Conservation (phyloP, 2,797 vertebrate genomes). For the Pelobates cultripes region DNA sequence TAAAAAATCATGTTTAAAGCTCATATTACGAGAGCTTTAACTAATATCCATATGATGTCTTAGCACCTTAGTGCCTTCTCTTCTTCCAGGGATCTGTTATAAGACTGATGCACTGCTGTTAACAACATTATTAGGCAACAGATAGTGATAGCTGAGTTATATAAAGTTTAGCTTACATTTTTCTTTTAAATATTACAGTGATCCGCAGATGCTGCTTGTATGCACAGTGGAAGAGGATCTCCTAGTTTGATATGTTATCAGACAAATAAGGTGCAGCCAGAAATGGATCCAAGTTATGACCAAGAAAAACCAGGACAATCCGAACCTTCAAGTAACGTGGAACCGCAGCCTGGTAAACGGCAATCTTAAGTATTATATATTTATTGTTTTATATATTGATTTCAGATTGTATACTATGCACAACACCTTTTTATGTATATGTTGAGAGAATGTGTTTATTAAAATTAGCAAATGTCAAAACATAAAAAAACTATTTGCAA, state of each 20-base stretch:
- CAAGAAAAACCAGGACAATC: conserved; percentile 23
- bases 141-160: no score
- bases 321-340: not conserved
- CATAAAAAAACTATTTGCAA: no score
- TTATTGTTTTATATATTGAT: no score
- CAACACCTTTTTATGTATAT: no score
- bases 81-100: not conserved
- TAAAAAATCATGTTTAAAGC: conserved; percentile 14
- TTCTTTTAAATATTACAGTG: not conserved
- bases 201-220: not conserved
- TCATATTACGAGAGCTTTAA: conserved; percentile 34
- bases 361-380: no score
- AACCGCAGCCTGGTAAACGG: conserved; percentile 14
- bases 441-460: no score
- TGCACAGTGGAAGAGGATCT: conserved; percentile 12
- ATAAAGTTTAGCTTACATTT: no score
- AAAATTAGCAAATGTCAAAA: no score
- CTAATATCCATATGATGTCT: conserved; percentile 22
- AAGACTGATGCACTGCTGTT: not conserved
- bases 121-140: not conserved
- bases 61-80: not conserved
- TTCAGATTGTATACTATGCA: no score
- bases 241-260: conserved; percentile 22
- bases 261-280: conserved; percentile 38
- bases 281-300: conserved; percentile 24